Evolutionary conservation across 1,140 invertebrate species (phyloP).

Genomic region (Eriocheir sinensis): DNA sequence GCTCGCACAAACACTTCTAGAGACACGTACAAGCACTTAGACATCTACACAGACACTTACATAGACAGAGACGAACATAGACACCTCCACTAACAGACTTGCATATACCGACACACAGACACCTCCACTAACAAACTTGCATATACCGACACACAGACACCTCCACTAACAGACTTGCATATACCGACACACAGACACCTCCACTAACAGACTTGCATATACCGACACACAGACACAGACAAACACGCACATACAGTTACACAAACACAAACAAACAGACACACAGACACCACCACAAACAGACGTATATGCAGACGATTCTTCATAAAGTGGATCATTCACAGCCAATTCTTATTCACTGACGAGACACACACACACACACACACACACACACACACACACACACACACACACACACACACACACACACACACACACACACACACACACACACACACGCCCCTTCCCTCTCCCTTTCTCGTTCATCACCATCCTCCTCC

Average conservation of each 20-base stretch:
- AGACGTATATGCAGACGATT: not conserved
- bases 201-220: slow-evolving; percentile 29
- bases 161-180: slow-evolving; percentile 27
- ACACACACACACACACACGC: not conserved
- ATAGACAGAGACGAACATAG: slow-evolving; percentile 33
- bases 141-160: slow-evolving; percentile 36
- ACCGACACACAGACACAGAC: slow-evolving; percentile 33
- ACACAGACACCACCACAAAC: not conserved
- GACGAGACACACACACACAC: not conserved
- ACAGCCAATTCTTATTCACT: too few species aligned
- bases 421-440: not conserved
- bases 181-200: not conserved
- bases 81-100: slow-evolving; percentile 8
- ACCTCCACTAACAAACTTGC: slow-evolving; percentile 30
- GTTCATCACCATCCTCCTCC: too few species aligned
- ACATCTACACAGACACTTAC: slow-evolving; percentile 21
- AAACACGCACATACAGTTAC: slow-evolving; percentile 32
- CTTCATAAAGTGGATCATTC: too few species aligned
- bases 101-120: slow-evolving; percentile 32
- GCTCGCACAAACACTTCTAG: not conserved
- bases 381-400: too few species aligned
- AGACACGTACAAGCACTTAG: not conserved
- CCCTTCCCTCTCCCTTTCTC: too few species aligned
- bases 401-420: too few species aligned
- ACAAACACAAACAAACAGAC: not conserved